phyloP scores from a whole-genome alignment of 2,797 vertebrate species.

The Acanthiza pusilla region DNA sequence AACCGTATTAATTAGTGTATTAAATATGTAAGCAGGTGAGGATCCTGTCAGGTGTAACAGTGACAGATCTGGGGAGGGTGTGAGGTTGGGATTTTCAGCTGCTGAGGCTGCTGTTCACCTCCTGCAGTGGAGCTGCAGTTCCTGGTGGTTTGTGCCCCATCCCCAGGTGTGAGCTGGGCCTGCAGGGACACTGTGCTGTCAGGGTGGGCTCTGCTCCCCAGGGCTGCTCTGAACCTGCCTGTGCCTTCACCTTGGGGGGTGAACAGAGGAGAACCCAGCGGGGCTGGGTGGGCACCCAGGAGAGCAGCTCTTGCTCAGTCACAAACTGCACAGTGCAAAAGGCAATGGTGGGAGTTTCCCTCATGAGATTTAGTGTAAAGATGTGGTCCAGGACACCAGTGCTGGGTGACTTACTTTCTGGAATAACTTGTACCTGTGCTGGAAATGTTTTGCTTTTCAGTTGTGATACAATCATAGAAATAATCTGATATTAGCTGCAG shows the following conservation, averaged over 20 bases:
- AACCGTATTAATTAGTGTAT: not conserved
- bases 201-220: not conserved
- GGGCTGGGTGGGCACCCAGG: not conserved
- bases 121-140: not conserved
- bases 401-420: not conserved
- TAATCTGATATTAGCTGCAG: not conserved
- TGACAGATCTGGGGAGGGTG: not conserved
- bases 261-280: not conserved
- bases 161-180: not conserved
- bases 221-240: not conserved
- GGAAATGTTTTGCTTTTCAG: not conserved
- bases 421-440: not conserved
- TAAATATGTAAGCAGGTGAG: not conserved
- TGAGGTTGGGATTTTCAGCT: not conserved
- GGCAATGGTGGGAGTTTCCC: not conserved
- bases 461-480: not conserved
- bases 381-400: not conserved
- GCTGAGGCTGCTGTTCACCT: not conserved
- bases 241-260: not conserved
- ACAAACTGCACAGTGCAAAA: not conserved
- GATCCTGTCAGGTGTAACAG: not conserved
- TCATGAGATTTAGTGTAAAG: not conserved
- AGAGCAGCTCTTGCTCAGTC: not conserved
- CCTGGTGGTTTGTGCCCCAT: not conserved
- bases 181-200: not conserved